Base-by-base conservation (phyloP, 2,113 vertebrate genomes). In the Xyrauchen texanus region DNA sequence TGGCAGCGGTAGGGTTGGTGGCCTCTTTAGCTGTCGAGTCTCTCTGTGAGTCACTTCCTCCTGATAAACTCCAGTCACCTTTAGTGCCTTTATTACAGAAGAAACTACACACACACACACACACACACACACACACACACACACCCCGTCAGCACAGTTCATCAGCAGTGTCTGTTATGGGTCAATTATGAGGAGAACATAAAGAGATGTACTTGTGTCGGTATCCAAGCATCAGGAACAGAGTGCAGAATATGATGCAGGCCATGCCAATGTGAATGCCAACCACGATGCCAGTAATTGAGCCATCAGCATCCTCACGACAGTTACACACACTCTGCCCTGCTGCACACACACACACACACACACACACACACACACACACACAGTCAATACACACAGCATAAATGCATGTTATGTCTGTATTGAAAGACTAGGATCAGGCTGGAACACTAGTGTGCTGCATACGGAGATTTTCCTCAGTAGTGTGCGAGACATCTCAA, bases 141-240 rank as follows among this genome's bases (percentile, higher is more conserved):
- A 34, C 21, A 34, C 21, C 0, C 57, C 68, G 69, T 11, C 63
- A 0, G 16, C 7, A 74, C 3, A 49, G 21, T 42, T 62, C 46
- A 61, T 58, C 60, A 6, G 21, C 21, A 34, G 21, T 34, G 21
- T 3, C 21, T 4, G 2, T 21, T 7, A 61, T 34, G 3, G 21
- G 21, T 34, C 21, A 34, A 34, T 49, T 44, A 55, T 11, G 34
- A 6, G 45, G 12, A 72, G 16, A 70, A 62, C 71, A 34, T 34
- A 34, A 4, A 9, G 15, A 68, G 49, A 45, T 60, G 60, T 76
- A 94, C 92, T 90, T 92, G 52, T 88, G 90, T 9, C 88, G 85
- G 82, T 93, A 91, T 8, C 88, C 90, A 15, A 94, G 88, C 82
- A 93, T 85, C 78, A 93, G 76, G 84, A 93, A 87, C 53, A 95